Conservation (phyloP, 2,888 invertebrate species). For the Limnephilus auricula region DNA sequence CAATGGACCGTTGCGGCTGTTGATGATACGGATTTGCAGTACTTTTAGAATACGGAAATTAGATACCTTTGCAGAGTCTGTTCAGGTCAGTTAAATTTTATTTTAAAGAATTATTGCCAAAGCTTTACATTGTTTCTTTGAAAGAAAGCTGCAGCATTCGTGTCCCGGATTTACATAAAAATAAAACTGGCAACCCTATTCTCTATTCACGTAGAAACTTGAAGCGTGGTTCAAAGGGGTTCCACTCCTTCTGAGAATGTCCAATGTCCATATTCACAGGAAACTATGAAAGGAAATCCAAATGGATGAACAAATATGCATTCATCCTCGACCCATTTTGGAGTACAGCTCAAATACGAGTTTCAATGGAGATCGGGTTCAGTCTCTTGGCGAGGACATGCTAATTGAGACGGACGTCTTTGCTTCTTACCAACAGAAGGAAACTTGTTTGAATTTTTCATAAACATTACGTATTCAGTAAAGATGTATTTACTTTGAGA, state of each 20-base stretch:
- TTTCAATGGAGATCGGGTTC: slow-evolving; percentile 35
- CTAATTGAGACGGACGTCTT: slow-evolving; percentile 9
- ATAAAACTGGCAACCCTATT: neutral
- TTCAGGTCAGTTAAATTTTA: neutral
- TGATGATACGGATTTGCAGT: neutral
- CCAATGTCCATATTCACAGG: slow-evolving; percentile 8
- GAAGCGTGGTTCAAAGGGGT: neutral
- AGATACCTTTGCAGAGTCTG: neutral
- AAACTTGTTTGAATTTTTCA: neutral
- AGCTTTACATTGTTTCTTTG: neutral
- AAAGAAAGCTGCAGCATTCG: neutral
- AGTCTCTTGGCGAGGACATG: slow-evolving; percentile 25
- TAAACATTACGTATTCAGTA: neutral
- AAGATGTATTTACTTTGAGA: neutral
- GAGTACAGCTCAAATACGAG: slow-evolving; percentile 26
- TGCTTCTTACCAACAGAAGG: neutral
- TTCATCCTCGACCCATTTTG: slow-evolving; percentile 40
- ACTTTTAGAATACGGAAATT: neutral
- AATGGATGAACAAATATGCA: slow-evolving; percentile 28
- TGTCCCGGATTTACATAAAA: neutral
- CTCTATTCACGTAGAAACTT: neutral
- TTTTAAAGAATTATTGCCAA: neutral
- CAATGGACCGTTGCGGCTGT: neutral
- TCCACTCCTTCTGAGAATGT: slow-evolving; percentile 10
- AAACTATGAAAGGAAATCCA: slow-evolving; percentile 24